A percentile compares a stretch with the other conserved stretches of the same genome.
These are phyloP conservation scores for Masticophis lateralis DNA, from an alignment of 2,797 vertebrate genomes.

Conservation along the genomic window DNA sequence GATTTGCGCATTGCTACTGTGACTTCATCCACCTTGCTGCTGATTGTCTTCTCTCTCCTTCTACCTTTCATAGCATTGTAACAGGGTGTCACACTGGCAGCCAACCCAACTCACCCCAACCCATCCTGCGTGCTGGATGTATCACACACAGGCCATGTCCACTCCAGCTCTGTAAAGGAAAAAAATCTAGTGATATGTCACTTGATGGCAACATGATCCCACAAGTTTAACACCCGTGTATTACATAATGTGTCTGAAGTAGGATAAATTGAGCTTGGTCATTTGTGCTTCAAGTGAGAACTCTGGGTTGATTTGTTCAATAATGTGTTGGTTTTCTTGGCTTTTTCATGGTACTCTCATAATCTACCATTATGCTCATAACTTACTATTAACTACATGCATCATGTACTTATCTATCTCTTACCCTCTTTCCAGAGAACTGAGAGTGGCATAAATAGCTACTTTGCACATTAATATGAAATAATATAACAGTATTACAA, in stretches of 20 bases:
- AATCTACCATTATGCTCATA: not conserved
- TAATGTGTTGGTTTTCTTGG: not conserved
- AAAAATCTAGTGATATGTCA: fast-evolving
- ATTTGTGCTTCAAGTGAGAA: not conserved
- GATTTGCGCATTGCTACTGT: not conserved
- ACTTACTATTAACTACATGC: not conserved
- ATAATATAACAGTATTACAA: not conserved
- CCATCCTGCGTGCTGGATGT: too few species aligned
- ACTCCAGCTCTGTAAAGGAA: too few species aligned
- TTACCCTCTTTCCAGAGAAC: not conserved
- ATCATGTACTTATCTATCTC: not conserved
- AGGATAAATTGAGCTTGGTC: not conserved
- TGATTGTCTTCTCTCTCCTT: not conserved
- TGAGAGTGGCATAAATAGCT: not conserved
- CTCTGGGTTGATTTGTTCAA: not conserved
- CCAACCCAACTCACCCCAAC: too few species aligned
- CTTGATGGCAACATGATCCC: too few species aligned
- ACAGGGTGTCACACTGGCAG: not conserved
- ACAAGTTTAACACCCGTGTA: not conserved
- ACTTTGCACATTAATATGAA: not conserved
- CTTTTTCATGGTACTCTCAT: not conserved
- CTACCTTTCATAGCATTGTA: not conserved
- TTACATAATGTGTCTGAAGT: not conserved
- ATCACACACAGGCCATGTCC: not conserved
- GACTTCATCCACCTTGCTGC: not conserved